Evolutionary conservation across 2,888 invertebrate species (phyloP).

Genomic region (Antheraea yamamai): DNA sequence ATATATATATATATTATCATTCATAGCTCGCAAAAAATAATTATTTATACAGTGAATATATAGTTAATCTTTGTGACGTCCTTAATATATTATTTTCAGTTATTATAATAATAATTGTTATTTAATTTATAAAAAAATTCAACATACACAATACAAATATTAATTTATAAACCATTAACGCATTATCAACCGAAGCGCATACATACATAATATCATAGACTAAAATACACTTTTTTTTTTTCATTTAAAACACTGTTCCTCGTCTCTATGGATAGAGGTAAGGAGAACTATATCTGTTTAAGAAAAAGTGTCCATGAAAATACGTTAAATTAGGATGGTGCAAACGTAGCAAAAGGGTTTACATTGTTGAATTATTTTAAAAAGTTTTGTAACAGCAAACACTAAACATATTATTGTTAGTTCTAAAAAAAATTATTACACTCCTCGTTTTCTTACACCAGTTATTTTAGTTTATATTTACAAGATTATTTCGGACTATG

Average conservation of each 20-base stretch:
- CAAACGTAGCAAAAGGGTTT: too few relatives aligned
- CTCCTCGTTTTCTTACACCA: too few relatives aligned
- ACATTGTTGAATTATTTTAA: too few relatives aligned
- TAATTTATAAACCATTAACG: slow-evolving; percentile 40
- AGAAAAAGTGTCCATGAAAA: too few relatives aligned
- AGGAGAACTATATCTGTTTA: too few relatives aligned
- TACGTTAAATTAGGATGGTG: too few relatives aligned
- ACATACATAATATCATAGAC: slow-evolving; percentile 39
- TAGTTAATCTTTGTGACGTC: slow-evolving; percentile 57
- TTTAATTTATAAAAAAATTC: slow-evolving; percentile 40
- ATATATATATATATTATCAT: too few relatives aligned
- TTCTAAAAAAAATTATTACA: too few relatives aligned
- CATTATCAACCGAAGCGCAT: slow-evolving; percentile 60
- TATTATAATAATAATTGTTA: slow-evolving; percentile 38
- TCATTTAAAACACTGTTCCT: slow-evolving; percentile 33
- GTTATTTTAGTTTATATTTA: too few relatives aligned
- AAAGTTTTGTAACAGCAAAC: too few relatives aligned
- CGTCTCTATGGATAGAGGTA: neutral
- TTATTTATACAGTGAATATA: neutral
- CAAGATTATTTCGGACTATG: too few relatives aligned
- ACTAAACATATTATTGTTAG: too few relatives aligned
- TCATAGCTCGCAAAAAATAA: neutral
- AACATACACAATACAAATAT: slow-evolving; percentile 37
- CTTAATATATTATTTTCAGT: slow-evolving; percentile 65
- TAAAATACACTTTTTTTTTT: slow-evolving; percentile 33